A percentile compares a stretch with the other conserved stretches of the same genome.
These are phyloP conservation scores for Cylindroiulus punctatus DNA, from an alignment of 2,888 invertebrate genomes.

Conservation along the genomic window DNA sequence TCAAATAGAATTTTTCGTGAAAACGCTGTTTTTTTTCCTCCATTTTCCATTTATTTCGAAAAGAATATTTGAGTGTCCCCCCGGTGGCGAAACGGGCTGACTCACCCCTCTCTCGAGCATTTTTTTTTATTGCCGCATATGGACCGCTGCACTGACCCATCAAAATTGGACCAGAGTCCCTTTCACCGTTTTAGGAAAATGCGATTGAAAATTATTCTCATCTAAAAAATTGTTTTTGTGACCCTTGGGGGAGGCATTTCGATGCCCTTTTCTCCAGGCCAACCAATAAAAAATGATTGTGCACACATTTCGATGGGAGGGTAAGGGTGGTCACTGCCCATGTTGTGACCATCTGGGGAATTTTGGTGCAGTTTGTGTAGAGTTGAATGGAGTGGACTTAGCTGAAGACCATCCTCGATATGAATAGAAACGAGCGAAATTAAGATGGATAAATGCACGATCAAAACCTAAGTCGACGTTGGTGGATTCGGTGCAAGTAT, in stretches of 20 bases:
- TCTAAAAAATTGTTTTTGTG: constrained; percentile 25
- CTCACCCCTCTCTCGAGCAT: constrained; percentile 18
- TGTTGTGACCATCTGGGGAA: constrained; percentile 8
- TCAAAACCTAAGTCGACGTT: no score
- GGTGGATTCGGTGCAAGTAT: no score
- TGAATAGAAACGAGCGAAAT: not conserved
- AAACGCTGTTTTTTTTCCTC: not conserved
- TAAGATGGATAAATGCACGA: no score
- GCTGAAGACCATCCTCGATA: not conserved
- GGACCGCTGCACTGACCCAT: constrained; percentile 25
- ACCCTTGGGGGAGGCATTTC: constrained; percentile 38
- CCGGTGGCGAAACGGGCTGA: constrained; percentile 20
- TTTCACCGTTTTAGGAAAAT: constrained; percentile 12
- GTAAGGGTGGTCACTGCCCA: constrained; percentile 4
- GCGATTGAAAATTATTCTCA: constrained; percentile 42
- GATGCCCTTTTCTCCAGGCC: not conserved
- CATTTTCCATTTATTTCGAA: constrained; percentile 19
- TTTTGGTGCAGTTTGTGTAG: not conserved
- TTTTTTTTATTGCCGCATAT: constrained; percentile 27
- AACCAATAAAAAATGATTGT: constrained; percentile 16
- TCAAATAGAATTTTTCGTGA: constrained; percentile 14
- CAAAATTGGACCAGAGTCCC: constrained; percentile 1
- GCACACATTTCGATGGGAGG: not conserved
- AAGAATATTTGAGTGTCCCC: constrained; percentile 38
- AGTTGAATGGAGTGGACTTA: not conserved